These are phyloP conservation scores for Catostylus mosaicus DNA, from an alignment of 30 jellyfish, hydroid and myxozoan species.

Conservation along the genomic window DNA sequence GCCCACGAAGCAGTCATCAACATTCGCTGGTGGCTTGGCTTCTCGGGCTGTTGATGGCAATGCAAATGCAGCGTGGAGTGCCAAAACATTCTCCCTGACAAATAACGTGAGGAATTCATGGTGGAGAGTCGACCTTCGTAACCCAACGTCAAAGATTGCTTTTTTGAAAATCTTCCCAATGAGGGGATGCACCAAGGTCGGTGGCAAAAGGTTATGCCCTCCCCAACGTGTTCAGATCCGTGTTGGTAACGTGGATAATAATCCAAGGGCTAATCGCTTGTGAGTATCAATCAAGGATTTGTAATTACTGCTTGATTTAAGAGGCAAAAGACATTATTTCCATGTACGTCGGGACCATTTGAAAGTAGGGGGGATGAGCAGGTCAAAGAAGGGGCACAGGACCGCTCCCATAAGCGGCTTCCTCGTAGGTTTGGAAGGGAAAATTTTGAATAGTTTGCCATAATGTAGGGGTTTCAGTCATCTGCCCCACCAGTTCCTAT, in stretches of 20 bases:
- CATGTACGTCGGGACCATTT: no score
- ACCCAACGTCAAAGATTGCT: background rate
- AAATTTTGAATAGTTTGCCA: no score
- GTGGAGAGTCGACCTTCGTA: constrained; percentile 61
- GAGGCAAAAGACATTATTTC: background rate
- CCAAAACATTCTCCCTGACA: constrained; percentile 18
- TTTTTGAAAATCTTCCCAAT: constrained; percentile 4
- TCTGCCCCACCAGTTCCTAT: no score
- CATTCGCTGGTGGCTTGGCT: constrained; percentile 16
- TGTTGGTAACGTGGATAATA: constrained; percentile 44
- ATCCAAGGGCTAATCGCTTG: constrained; percentile 43
- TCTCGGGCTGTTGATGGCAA: constrained; percentile 63
- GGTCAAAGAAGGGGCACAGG: no score
- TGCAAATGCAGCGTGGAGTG: constrained; percentile 25
- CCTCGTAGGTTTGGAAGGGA: no score
- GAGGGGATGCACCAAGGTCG: constrained; percentile 13
- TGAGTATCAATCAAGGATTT: background rate
- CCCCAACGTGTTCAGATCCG: constrained; percentile 22
- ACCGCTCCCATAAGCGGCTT: no score
- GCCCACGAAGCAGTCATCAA: constrained; percentile 53
- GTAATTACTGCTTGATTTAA: background rate
- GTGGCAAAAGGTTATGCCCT: background rate
- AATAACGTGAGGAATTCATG: constrained; percentile 13
- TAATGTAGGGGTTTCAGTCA: no score
- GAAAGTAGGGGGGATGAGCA: no score